These are phyloP conservation scores for Lycophotia porphyrea DNA, from an alignment of 2,888 invertebrate genomes.

Conservation along the genomic window DNA sequence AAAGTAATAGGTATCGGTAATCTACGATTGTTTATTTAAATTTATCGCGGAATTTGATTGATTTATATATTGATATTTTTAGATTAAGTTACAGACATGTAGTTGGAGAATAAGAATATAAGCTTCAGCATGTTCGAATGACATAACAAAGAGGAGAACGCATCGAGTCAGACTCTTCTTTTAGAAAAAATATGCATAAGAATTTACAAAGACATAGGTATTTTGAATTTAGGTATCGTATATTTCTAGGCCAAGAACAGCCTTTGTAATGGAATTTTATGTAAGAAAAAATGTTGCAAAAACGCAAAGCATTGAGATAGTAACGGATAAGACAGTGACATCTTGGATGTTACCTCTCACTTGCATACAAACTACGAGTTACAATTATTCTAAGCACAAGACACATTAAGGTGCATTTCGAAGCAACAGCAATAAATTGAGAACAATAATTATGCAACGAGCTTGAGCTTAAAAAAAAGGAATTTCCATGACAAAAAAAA, in stretches of 20 bases:
- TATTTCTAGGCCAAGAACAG: constrained; percentile 23
- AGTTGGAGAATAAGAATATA: not conserved
- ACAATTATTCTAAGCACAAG: constrained; percentile 24
- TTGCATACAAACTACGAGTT: constrained; percentile 39
- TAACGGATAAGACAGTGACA: constrained; percentile 43
- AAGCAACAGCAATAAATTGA: constrained; percentile 10
- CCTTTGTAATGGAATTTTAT: constrained; percentile 37
- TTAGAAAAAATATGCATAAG: not conserved
- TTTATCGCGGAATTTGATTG: not conserved
- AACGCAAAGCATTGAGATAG: constrained; percentile 31
- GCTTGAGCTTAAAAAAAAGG: not conserved
- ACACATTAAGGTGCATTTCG: constrained; percentile 24
- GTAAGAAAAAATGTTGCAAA: constrained; percentile 44
- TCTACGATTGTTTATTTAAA: not conserved
- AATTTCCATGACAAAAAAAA: not conserved
- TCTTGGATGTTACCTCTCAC: constrained; percentile 44
- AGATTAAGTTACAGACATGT: not conserved
- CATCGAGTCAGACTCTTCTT: constrained; percentile 10
- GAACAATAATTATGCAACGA: not conserved
- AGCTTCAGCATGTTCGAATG: not conserved
- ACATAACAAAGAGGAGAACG: constrained; percentile 1
- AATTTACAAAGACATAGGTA: not conserved
- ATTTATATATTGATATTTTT: constrained; percentile 9
- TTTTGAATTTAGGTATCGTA: not conserved
- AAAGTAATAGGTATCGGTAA: not conserved